These are phyloP conservation scores for Egretta garzetta DNA, from an alignment of 2,113 vertebrate genomes.

Conservation along the genomic window DNA sequence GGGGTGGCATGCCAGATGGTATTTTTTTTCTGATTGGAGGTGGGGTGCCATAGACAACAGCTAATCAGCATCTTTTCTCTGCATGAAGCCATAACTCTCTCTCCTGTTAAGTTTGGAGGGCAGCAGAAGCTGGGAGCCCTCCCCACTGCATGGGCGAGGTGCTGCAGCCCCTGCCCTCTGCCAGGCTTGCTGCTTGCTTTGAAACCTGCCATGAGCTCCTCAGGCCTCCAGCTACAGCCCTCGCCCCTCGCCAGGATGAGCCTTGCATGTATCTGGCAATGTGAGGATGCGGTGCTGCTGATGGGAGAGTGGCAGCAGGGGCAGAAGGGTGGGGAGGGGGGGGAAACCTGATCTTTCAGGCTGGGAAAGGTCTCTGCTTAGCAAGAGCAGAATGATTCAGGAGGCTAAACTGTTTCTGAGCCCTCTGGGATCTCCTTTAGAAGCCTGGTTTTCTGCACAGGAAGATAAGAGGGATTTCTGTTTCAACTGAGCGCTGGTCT, in stretches of 20 bases:
- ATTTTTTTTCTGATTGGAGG: conserved; percentile 38
- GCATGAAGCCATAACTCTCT: neutral
- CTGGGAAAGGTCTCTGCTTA: neutral
- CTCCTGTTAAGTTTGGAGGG: conserved; percentile 20
- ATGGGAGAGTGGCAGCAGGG: neutral
- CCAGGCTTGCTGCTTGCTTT: neutral
- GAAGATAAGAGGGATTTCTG: conserved; percentile 42
- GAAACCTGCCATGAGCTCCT: neutral
- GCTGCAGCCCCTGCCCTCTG: neutral
- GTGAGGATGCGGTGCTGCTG: neutral
- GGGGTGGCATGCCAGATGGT: conserved; percentile 62
- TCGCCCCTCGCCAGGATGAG: neutral
- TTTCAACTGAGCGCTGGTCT: neutral
- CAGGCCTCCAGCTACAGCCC: neutral
- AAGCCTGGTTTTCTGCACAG: conserved; percentile 13
- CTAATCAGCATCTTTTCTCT: conserved; percentile 56
- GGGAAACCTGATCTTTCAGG: neutral
- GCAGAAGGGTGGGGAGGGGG: neutral
- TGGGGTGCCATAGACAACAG: conserved; percentile 41
- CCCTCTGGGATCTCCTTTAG: conserved; percentile 20
- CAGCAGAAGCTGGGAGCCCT: neutral
- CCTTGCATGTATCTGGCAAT: neutral
- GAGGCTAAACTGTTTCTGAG: conserved; percentile 30
- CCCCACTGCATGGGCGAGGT: neutral
- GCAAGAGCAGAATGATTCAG: neutral